phyloP scores from a whole-genome alignment of 2,888 invertebrate species.

The Tricholauxania praeusta region DNA sequence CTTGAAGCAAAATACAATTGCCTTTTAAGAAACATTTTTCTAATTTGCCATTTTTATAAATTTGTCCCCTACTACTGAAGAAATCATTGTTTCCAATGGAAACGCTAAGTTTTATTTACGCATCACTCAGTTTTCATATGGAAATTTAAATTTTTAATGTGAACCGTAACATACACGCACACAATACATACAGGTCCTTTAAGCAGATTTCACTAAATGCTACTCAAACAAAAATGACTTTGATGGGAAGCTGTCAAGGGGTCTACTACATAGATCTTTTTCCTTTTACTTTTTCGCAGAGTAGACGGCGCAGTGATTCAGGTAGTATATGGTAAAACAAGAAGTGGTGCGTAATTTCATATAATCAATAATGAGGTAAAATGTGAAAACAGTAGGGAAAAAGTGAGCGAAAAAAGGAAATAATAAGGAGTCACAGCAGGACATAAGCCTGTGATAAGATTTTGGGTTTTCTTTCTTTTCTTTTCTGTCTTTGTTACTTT shows the following conservation, averaged over 20 bases:
- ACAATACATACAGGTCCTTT: neutral
- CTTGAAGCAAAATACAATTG: too few relatives aligned
- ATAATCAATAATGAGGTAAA: slow-evolving; percentile 9
- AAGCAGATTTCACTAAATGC: neutral
- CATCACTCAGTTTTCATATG: neutral
- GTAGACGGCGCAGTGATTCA: too few relatives aligned
- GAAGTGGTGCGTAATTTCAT: neutral
- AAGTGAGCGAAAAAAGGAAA: neutral
- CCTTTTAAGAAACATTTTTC: too few relatives aligned
- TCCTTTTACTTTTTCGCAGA: neutral
- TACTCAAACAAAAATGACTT: slow-evolving; percentile 1
- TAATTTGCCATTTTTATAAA: too few relatives aligned
- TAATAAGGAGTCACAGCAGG: slow-evolving; percentile 4
- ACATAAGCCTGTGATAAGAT: slow-evolving; percentile 3
- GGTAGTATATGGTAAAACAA: too few relatives aligned
- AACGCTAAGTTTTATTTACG: neutral
- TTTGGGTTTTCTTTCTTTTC: neutral
- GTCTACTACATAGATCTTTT: neutral
- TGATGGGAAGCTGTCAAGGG: slow-evolving; percentile 1
- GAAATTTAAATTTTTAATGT: neutral
- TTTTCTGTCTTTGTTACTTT: neutral
- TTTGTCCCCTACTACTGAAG: too few relatives aligned
- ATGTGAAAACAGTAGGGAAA: neutral
- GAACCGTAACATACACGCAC: neutral
- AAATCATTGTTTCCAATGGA: too few relatives aligned